Base-by-base conservation (phyloP, 2,797 vertebrate genomes). In the Coendou prehensilis region DNA sequence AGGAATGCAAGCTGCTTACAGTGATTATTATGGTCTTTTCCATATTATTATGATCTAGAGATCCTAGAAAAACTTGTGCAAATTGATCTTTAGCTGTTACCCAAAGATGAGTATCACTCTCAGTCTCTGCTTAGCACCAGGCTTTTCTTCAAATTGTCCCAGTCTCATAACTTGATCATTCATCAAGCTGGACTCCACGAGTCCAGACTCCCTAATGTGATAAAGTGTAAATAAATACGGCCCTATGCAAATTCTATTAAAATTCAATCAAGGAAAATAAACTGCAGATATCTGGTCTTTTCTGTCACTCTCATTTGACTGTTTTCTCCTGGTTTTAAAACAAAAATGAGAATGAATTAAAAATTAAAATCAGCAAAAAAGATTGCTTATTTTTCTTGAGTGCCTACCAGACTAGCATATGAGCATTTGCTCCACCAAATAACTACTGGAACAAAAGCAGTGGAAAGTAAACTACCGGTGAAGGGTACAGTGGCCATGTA, bases 261-360 rank as follows among this genome's bases (percentile, higher is more conserved):
- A 98, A 98, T 98, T 92, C 96, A 98, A 95, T 98, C 93, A 97
- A 97, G 91, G 73, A 98, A 98, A 98, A 98, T 96, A 98, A 98
- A 98, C 96, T 96, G 79, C 94, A 98, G 96, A 95, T 97, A 98
- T 98, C 98, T 98, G 98, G 47, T 98, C 92, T 97, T 97, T 94
- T 79, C 91, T 96, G 83, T 89, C 88, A 26, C 45, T 93, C 87
- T 91, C 81, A 23, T 96, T 97, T 94, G 95, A 96, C 88, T 98
- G 81, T 96, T 98, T 98, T 95, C 79, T 93, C 73, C 93, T 93
- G 90, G 52, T 97, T 92, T 97, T 94, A 86, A 96, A 95, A 96
- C 96, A 93, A 93, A 93, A 95, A 71, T n/a, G 87, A 92, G 71
- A 97, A 93, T 64, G 80, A 97, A 97, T 76, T 30, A 84, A 94